Evolutionary conservation across 2,888 invertebrate species (phyloP).

Genomic region (Odontomyia ornata): DNA sequence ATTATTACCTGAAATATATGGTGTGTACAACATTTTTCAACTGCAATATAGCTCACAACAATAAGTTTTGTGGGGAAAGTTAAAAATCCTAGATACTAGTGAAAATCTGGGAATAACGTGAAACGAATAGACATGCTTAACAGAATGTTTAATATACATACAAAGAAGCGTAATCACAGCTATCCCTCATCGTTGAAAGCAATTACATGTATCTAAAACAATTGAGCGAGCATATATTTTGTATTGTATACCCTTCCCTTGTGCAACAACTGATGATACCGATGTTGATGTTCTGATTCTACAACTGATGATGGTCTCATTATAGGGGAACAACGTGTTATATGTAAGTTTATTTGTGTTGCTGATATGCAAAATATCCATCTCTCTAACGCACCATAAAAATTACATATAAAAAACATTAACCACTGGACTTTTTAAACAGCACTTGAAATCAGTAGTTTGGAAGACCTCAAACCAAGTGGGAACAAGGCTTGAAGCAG

Average conservation of each 20-base stretch:
- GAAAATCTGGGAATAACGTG: no score
- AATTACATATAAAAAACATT: not conserved
- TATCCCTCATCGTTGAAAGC: not conserved
- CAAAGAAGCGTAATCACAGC: constrained; percentile 5
- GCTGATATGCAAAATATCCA: not conserved
- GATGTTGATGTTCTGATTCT: not conserved
- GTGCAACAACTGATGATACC: not conserved
- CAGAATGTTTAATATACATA: not conserved
- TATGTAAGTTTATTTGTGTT: not conserved
- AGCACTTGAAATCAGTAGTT: constrained; percentile 48
- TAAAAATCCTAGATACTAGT: no score
- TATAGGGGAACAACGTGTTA: not conserved
- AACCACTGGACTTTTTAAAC: constrained; percentile 19
- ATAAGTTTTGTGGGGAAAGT: no score
- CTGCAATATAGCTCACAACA: no score
- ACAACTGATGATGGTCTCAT: not conserved
- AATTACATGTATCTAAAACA: constrained; percentile 22
- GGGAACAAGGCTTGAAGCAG: constrained; percentile 27
- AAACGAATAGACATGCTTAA: not conserved
- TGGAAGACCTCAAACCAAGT: constrained; percentile 47
- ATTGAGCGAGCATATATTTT: not conserved
- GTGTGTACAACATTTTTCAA: no score
- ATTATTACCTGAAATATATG: no score
- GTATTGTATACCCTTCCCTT: not conserved
- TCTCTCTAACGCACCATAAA: no score